A percentile compares a stretch with the other conserved stretches of the same genome.
Evolutionary conservation across 2,113 vertebrate species (phyloP).

Genomic region (Thinocorus orbignyianus): DNA sequence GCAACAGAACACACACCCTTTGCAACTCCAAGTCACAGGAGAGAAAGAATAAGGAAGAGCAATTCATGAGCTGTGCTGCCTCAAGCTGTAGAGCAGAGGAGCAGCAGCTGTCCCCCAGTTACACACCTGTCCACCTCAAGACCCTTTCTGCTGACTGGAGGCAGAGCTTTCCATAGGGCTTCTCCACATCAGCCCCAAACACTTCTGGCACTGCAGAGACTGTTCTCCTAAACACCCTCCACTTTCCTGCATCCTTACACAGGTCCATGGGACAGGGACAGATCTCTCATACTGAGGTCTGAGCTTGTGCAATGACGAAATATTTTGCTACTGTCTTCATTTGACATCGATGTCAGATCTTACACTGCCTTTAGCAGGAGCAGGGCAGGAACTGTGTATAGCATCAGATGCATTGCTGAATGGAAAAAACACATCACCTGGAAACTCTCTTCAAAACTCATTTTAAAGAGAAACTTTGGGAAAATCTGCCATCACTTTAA

Average conservation of each 20-base stretch:
- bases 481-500: background rate
- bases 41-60: background rate
- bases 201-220: background rate
- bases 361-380: background rate
- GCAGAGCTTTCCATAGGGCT: background rate
- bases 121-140: background rate
- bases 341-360: background rate
- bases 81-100: background rate
- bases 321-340: background rate
- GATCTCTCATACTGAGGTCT: background rate
- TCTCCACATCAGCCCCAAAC: background rate
- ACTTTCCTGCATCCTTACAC: background rate
- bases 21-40: background rate
- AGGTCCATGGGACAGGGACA: background rate
- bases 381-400: background rate
- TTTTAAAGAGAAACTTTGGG: background rate
- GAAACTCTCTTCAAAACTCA: background rate
- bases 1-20: background rate
- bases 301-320: background rate
- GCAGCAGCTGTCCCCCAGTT: background rate
- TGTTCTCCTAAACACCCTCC: background rate
- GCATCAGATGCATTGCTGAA: background rate
- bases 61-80: accelerated
- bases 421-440: background rate
- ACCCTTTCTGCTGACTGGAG: background rate